Percentiles rank a stretch among this genome's conserved stretches.
phyloP scores from a whole-genome alignment of 2,797 vertebrate genomes.

The Thamnophis elegans region DNA sequence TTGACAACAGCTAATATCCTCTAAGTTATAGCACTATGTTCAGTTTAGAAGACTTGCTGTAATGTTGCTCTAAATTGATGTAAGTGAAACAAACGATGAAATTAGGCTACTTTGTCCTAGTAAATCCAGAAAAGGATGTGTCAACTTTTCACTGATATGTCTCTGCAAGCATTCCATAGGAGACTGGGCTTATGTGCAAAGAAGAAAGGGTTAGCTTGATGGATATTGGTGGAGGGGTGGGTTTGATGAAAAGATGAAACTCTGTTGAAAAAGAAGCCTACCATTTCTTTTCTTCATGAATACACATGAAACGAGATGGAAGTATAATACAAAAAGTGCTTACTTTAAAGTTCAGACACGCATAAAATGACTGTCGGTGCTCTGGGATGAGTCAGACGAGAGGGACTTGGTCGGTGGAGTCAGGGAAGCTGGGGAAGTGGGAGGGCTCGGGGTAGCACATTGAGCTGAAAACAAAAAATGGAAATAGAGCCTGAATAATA shows the following conservation, averaged over 20 bases:
- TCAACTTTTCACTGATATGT: not conserved
- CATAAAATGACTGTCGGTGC: conserved; percentile 82
- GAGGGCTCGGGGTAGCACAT: conserved; percentile 82
- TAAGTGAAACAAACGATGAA: not conserved
- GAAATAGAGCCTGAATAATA: conserved; percentile 66
- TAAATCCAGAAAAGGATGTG: not conserved
- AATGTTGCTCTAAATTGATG: not conserved
- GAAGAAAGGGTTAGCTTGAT: conserved; percentile 21
- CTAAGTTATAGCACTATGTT: not conserved
- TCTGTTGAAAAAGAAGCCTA: not conserved
- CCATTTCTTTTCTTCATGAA: conserved; percentile 26
- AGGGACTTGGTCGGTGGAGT: conserved; percentile 79
- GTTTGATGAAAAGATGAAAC: not conserved
- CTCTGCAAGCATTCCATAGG: conserved; percentile 42
- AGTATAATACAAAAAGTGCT: conserved; percentile 70
- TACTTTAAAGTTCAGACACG: conserved; percentile 84
- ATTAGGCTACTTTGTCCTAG: not conserved
- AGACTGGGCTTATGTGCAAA: conserved; percentile 36
- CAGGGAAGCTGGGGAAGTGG: conserved; percentile 85
- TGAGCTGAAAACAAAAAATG: conserved; percentile 85
- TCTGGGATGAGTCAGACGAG: conserved; percentile 77
- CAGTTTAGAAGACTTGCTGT: not conserved
- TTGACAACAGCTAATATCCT: not conserved
- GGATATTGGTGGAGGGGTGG: conserved; percentile 28
- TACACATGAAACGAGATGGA: conserved; percentile 47